Evolutionary conservation across 1,140 invertebrate species (phyloP), one percentile per base, ranked within the genome.

Genomic region (Eurosta solidaginis): DNA sequence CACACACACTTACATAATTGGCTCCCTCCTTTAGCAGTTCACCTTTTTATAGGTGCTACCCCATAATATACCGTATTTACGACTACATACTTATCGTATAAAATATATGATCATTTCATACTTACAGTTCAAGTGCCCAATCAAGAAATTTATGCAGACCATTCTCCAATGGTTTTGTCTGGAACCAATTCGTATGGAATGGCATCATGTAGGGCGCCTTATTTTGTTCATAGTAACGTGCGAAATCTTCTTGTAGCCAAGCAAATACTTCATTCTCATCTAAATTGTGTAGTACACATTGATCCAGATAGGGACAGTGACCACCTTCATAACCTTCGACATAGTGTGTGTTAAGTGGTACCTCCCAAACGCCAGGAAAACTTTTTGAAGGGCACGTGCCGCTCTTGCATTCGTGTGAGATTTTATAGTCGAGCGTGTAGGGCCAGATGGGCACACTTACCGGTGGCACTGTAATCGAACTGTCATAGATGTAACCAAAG

Each of bases 111-210:
- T 6, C 49, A 22, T 22, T 20, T 49, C 12, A 33, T 84, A 92
- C 93, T 92, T 90, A 96, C 93, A 94, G 88, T 73, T 91, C 91
- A 29, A 92, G 88, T 1, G 92, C 92, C 93, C 94, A 96, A 78
- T 96, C 93, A 27, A 98, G 87, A 86, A 97, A 97, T 86, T 96
- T 96, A 76, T 93, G 92, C 2, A 97, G 89, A 29, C 95, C 96
- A 78, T 92, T 89, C 85, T 96, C 95, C 1, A 97, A 89, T 80
- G 93, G 94, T 80, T 96, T 94, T 68, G 96, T 95, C 83, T 96
- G 95, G 90, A 97, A 97, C 96, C 96, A 97, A 88, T 96, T 97
- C 10, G 96, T 97, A 81, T 97, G 95, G 91, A 97, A 96, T 5
- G 96, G 93, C 93, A 97, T 95, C 94, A 96, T 96, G 84, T 97